Conservation (phyloP, 2,113 vertebrate genomes). For the Neoarius graeffei region DNA sequence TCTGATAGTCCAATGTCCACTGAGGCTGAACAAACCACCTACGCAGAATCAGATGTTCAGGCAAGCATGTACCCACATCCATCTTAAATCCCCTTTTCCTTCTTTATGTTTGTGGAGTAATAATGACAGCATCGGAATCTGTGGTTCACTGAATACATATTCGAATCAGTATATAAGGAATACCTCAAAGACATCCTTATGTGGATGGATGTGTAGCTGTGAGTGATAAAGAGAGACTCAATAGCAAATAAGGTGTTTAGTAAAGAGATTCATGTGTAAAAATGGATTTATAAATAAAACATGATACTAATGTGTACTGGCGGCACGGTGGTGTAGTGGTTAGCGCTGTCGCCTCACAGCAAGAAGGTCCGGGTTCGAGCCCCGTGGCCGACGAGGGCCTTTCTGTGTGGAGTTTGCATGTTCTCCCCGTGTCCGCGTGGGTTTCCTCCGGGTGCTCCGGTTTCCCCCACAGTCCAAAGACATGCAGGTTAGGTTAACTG, state of each 20-base stretch:
- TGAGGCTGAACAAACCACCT: constrained; percentile 20
- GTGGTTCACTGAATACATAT: neutral
- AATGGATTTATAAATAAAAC: neutral
- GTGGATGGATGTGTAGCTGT: neutral
- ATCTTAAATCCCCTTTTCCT: constrained; percentile 12
- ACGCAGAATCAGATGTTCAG: constrained; percentile 1
- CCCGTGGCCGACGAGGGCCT: too few relatives aligned
- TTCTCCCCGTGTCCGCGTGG: too few relatives aligned
- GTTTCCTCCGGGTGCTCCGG: too few relatives aligned
- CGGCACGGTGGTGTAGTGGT: too few relatives aligned
- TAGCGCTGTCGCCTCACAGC: too few relatives aligned
- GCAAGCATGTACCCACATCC: constrained; percentile 34
- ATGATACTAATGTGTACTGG: neutral
- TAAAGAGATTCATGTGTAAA: neutral
- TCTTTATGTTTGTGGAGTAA: neutral
- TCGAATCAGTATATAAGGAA: neutral
- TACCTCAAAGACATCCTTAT: neutral
- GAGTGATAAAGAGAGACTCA: neutral
- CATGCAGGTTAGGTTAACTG: too few relatives aligned
- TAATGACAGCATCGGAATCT: neutral
- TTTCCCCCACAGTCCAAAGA: too few relatives aligned
- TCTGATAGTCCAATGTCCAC: constrained; percentile 10
- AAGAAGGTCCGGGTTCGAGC: too few relatives aligned
- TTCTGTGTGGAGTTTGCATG: too few relatives aligned
- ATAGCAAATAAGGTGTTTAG: neutral